Evolutionary conservation across 2,113 vertebrate genomes (phyloP), one percentile per base, ranked within the genome.

Genomic region (Vulpes ferrilata): DNA sequence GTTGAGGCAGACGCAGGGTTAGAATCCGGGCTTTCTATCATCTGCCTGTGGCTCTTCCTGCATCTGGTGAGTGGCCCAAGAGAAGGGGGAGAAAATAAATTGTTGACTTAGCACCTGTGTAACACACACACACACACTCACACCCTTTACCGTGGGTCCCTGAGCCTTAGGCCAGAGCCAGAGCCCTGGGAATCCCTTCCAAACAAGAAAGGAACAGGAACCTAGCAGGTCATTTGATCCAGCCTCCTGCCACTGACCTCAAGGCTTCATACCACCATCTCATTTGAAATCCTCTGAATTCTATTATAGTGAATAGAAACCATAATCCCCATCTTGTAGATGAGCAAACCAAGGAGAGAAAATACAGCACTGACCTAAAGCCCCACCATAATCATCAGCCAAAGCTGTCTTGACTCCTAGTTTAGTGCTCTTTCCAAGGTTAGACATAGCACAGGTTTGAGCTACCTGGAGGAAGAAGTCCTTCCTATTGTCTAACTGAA

Each of bases 401-500:
- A 48, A 38, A 90, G 67, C 71, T 35, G 20, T 65, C 87, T 67
- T 32, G n/a, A 20, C 25, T 43, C 16, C 76, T 20, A 55, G 62
- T 76, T 83, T 16, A 5, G 48, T 85, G 87, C 60, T 89, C 62
- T 92, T 48, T 71, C 89, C 35, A 5, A 60, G 69, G 64, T 60
- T 30, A 11, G 4, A 12, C 11, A 5, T 0, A 67, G 79, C 59
- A 74, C 73, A 27, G 43, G 74, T 85, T 51, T 82, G 51, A 81
- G 53, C 38, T 25, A n/a, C 35, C 91, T 43, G 93, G 69, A 22
- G 67, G 69, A 20, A 23, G 69, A 51, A 71, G 78, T 88, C 38
- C 90, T 87, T 91, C 74, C 35, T 88, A 48, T 17, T 22, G 16
- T 94, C 94, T 79, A 51, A 51, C 80, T 96, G 93, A 90, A 87